phyloP scores from a whole-genome alignment of 1,140 invertebrate genomes.

The Philopotamus ludificatus region DNA sequence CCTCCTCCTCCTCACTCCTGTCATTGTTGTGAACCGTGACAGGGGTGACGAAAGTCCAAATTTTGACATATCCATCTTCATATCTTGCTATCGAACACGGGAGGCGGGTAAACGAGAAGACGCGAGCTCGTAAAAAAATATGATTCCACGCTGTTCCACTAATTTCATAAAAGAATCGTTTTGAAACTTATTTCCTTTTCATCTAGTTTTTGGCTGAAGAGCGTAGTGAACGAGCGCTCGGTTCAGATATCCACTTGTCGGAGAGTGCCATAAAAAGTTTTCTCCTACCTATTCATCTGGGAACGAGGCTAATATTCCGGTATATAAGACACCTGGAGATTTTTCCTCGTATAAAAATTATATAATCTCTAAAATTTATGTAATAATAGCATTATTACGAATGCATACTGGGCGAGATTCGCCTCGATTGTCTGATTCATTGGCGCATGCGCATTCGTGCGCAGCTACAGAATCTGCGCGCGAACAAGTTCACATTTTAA shows the following conservation, averaged over 20 bases:
- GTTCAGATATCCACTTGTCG: background rate
- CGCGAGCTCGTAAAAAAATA: too few species aligned
- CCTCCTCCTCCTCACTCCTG: background rate
- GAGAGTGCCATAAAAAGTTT: background rate
- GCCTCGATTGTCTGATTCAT: background rate
- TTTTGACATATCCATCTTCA: too few species aligned
- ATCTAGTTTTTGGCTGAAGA: conserved; percentile 2
- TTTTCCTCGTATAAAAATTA: too few species aligned
- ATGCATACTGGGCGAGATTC: background rate
- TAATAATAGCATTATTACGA: background rate
- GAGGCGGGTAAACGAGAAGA: background rate
- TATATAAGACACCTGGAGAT: too few species aligned
- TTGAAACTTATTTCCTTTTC: too few species aligned
- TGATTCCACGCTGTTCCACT: too few species aligned
- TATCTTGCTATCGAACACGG: background rate
- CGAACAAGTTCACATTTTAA: background rate
- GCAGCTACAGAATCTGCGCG: background rate
- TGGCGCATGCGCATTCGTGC: background rate
- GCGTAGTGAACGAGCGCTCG: background rate
- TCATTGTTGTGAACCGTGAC: background rate
- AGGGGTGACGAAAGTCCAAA: too few species aligned
- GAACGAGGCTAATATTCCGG: background rate
- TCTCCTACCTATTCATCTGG: background rate
- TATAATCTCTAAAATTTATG: too few species aligned
- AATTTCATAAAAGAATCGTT: too few species aligned